Evolutionary conservation across 2,797 vertebrate genomes (phyloP), one percentile per base, ranked within the genome.

Genomic region (Capromys pilorides): DNA sequence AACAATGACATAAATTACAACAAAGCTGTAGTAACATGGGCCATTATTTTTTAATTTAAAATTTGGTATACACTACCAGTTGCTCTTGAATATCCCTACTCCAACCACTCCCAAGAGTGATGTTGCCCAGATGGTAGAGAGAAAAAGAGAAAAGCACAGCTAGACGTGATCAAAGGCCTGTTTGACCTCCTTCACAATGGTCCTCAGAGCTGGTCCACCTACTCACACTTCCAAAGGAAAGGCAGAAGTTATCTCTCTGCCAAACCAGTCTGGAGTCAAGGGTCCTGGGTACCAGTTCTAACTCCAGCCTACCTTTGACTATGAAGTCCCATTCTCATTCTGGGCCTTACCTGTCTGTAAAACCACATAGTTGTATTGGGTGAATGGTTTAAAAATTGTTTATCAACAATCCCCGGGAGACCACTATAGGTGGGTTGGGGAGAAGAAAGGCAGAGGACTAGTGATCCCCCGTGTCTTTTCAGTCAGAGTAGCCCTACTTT

Each of bases 301-400:
- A 64, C 26, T 36, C 19, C 41, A 22, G 45, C 21, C 18, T 21
- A 39, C 14, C 77, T 4, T 24, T 41, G 51, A 33, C 71, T 78
- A 36, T 7, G 22, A 80, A 33, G 31, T 39, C n/a, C 5, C 28
- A 71, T 51, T 41, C 83, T 57, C 33, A 16, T 18, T 41, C 59
- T 45, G 41, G 59, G 31, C 13, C 41, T 51, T 41, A 62, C 28
- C 57, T 57, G 41, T n/a, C 57, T 80, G 9, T 45, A 31, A 67
- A 81, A 57, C 36, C 0, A 1, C 2, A 1, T 18, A 67, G n/a
- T 26, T 41, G 6, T 31, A 36, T 11, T 9, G 8, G 5, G 13
- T 54, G 26, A 10, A 19, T 18, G 24, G 66, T 67, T 41, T 95
- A 66, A 21, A 61, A 39, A 57, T 7, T 4, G 7, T 39, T 81